Evolutionary conservation across 2,113 vertebrate species (phyloP).

Genomic region (Nymphicus hollandicus): DNA sequence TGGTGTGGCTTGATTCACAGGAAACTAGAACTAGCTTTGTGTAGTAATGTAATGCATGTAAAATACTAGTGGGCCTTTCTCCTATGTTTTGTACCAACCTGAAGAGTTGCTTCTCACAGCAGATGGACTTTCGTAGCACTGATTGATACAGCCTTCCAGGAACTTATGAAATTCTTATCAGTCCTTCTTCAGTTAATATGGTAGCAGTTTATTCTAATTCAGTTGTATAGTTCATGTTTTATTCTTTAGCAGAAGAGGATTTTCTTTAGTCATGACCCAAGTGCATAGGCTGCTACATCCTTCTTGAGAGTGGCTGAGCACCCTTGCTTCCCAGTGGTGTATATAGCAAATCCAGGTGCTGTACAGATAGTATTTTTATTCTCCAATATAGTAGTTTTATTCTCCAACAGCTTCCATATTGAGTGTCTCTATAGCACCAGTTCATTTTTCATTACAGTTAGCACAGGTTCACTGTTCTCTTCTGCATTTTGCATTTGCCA

Average conservation of each 20-base stretch:
- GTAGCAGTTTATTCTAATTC: background rate
- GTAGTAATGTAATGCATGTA: background rate
- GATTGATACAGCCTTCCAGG: background rate
- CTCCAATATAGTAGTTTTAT: background rate
- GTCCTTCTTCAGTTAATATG: background rate
- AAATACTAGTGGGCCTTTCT: background rate
- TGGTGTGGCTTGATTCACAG: background rate
- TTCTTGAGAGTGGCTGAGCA: background rate
- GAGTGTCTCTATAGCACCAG: background rate
- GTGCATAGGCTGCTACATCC: background rate
- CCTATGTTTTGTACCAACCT: background rate
- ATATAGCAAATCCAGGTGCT: rapidly evolving
- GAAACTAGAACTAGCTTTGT: background rate
- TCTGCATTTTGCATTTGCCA: background rate
- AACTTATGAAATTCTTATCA: background rate
- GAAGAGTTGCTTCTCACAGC: slow-evolving; percentile 18
- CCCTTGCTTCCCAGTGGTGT: rapidly evolving
- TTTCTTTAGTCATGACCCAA: background rate
- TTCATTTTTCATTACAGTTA: background rate
- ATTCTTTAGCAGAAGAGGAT: background rate
- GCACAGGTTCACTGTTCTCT: background rate
- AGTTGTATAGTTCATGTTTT: background rate
- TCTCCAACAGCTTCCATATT: background rate
- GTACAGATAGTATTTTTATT: background rate
- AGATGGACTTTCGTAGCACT: background rate